phyloP scores from a whole-genome alignment of 2,113 vertebrate species.

The Cricetomys ansorgei region DNA sequence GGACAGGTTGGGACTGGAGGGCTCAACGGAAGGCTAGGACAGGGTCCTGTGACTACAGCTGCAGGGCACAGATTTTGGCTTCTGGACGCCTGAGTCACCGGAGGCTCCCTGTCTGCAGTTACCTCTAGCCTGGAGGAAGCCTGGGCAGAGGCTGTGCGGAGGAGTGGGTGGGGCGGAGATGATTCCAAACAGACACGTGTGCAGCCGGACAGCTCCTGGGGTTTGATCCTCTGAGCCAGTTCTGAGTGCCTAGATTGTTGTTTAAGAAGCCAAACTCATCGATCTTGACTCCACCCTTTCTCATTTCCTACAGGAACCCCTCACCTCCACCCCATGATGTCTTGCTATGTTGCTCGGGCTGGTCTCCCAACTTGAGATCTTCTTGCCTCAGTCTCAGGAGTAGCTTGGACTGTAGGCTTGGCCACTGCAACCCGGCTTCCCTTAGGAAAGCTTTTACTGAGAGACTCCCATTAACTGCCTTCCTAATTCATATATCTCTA shows the following conservation, averaged over 20 bases:
- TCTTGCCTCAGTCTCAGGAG: neutral
- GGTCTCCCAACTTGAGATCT: neutral
- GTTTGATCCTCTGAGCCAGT: neutral
- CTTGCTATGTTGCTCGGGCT: neutral
- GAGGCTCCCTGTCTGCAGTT: neutral
- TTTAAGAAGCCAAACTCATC: neutral
- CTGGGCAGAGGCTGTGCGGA: neutral
- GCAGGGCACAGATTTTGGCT: slow-evolving; percentile 29
- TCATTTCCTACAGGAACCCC: neutral
- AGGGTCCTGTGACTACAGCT: neutral
- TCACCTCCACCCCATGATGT: no score
- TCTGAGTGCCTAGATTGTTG: neutral
- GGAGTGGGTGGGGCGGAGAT: slow-evolving; percentile 27
- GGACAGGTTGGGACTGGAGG: neutral
- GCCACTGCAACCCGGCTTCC: neutral
- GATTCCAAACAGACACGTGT: neutral
- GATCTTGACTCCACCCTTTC: neutral
- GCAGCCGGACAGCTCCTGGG: neutral
- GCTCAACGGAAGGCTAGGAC: neutral
- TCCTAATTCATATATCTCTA: neutral
- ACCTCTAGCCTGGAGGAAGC: slow-evolving; percentile 56
- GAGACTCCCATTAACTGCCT: neutral
- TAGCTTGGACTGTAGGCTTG: neutral
- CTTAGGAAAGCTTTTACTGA: neutral
- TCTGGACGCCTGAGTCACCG: slow-evolving; percentile 59